These are phyloP conservation scores for Zaprionus obscuricornis DNA, from an alignment of 2,888 invertebrate species.

Conservation along the genomic window DNA sequence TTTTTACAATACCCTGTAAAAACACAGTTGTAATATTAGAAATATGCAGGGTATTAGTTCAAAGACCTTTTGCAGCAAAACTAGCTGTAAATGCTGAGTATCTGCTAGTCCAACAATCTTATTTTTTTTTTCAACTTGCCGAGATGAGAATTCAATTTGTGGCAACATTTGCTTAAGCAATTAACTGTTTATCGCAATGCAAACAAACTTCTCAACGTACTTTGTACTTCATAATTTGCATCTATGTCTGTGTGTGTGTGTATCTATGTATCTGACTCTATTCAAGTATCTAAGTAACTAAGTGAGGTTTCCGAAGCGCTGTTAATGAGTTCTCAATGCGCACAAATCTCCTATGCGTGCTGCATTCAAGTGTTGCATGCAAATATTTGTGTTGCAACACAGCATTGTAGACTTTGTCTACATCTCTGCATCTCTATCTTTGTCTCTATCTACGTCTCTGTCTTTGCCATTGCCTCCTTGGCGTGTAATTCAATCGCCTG, in stretches of 20 bases:
- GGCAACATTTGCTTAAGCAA: conserved; percentile 49
- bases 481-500: conserved; percentile 65
- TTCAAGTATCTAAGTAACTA: background rate
- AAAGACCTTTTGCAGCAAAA: too few relatives aligned
- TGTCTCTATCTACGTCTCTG: conserved; percentile 36
- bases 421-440: conserved; percentile 1
- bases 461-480: conserved; percentile 14
- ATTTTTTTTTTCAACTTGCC: too few relatives aligned
- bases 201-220: conserved; percentile 25
- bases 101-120: too few relatives aligned
- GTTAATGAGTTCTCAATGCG: conserved; percentile 39
- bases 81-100: too few relatives aligned
- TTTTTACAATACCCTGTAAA: conserved; percentile 18
- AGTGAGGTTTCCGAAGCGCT: background rate
- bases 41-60: too few relatives aligned
- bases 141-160: too few relatives aligned
- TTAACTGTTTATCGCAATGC: conserved; percentile 46
- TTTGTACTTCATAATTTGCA: conserved; percentile 29
- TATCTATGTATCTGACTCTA: conserved; percentile 3
- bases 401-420: conserved; percentile 23
- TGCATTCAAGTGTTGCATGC: conserved; percentile 46
- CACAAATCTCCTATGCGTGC: conserved; percentile 18
- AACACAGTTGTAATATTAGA: background rate
- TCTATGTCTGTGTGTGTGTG: conserved; percentile 9
- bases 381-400: conserved; percentile 56